Evolutionary conservation across 1,140 invertebrate genomes (phyloP).

Genomic region (Achatina immaculata): DNA sequence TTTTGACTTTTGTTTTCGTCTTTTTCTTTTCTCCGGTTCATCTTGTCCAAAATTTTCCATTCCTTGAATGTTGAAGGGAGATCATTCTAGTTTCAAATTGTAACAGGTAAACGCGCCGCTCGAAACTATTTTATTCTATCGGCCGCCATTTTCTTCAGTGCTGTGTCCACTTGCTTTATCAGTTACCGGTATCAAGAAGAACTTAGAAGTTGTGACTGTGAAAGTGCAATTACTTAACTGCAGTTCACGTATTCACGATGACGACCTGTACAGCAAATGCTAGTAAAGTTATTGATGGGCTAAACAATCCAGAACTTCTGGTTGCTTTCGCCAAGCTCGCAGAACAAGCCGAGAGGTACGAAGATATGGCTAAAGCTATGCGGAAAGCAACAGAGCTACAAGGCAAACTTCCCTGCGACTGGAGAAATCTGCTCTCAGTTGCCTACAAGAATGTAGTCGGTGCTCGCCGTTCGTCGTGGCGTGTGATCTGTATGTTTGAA

Average conservation of each 20-base stretch:
- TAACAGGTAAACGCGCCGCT: conserved; percentile 30
- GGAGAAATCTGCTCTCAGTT: conserved; percentile 96
- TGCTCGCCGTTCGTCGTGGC: conserved; percentile 94
- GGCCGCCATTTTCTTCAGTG: conserved; percentile 18
- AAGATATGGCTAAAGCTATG: conserved; percentile 62
- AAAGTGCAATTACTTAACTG: background rate
- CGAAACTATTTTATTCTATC: background rate
- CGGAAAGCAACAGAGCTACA: conserved; percentile 49
- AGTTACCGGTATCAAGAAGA: background rate
- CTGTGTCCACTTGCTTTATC: conserved; percentile 1
- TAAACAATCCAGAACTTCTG: conserved; percentile 43
- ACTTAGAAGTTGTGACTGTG: background rate
- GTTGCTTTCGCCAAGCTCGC: conserved; percentile 55
- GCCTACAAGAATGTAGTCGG: conserved; percentile 99
- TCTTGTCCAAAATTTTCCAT: no score
- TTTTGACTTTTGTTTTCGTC: no score
- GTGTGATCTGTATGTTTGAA: conserved; percentile 98
- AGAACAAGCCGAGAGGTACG: conserved; percentile 62
- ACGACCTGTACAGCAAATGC: background rate
- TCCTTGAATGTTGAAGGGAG: background rate
- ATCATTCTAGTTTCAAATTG: background rate
- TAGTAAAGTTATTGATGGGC: conserved; percentile 36
- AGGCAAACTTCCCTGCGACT: conserved; percentile 70
- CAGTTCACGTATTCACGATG: conserved; percentile 18
- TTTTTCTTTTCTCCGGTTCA: no score